These are phyloP conservation scores for Cossypha niveicapilla DNA, from an alignment of 2,797 vertebrate genomes.

Conservation along the genomic window DNA sequence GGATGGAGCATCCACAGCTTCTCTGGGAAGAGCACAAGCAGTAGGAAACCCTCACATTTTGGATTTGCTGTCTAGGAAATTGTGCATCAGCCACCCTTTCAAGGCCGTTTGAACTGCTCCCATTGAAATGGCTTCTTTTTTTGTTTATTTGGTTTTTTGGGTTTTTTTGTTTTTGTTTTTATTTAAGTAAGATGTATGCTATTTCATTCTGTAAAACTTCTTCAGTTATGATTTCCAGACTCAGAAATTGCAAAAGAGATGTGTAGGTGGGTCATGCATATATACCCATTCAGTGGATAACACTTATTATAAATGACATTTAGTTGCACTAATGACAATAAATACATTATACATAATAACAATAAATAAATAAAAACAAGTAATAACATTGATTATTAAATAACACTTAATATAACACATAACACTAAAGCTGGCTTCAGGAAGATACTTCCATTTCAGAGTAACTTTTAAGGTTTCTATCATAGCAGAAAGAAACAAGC, in stretches of 20 bases:
- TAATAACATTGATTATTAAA: not conserved
- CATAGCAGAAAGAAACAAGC: not conserved
- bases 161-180: too few species aligned
- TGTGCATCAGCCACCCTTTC: not conserved
- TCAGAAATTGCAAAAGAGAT: not conserved
- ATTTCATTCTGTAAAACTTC: not conserved
- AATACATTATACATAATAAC: not conserved
- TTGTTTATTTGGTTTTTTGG: too few species aligned
- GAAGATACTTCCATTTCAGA: not conserved
- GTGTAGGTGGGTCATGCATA: not conserved
- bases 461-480: not conserved
- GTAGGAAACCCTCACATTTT: not conserved
- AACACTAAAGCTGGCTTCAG: not conserved
- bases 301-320: not conserved
- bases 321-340: not conserved
- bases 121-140: not conserved
- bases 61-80: not conserved
- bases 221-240: not conserved
- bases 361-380: not conserved
- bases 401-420: not conserved
- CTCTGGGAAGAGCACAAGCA: not conserved
- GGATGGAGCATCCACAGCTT: not conserved
- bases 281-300: not conserved
- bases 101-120: not conserved
- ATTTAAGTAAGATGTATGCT: not conserved